Percentiles rank a stretch among this genome's conserved stretches.
These are phyloP conservation scores for Thaumatotibia leucotreta DNA, from an alignment of 1,140 invertebrate genomes.

Conservation along the genomic window DNA sequence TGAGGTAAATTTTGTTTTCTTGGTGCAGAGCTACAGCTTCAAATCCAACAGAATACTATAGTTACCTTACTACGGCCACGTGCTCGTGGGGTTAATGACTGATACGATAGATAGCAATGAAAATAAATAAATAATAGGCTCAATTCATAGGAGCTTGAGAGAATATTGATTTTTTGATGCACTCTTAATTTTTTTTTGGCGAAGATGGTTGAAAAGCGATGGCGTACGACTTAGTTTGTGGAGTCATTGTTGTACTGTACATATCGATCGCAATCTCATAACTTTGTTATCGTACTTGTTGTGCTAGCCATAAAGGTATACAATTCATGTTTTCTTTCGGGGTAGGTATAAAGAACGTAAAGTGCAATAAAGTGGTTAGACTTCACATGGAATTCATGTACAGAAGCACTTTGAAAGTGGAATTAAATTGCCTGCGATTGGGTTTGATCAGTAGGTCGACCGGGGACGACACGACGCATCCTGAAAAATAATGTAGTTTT, in stretches of 20 bases:
- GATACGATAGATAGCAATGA: conserved; percentile 66
- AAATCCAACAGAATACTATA: conserved; percentile 70
- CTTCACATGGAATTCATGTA: too few relatives aligned
- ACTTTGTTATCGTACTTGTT: too few relatives aligned
- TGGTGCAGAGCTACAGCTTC: conserved; percentile 72
- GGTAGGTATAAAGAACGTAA: too few relatives aligned
- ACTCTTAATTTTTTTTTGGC: background rate
- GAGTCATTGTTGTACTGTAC: background rate
- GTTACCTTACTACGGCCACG: conserved; percentile 57
- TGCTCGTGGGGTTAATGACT: conserved; percentile 69
- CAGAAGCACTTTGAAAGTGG: too few relatives aligned
- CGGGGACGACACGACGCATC: too few relatives aligned
- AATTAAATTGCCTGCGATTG: too few relatives aligned
- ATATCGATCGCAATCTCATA: too few relatives aligned
- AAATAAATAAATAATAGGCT: conserved; percentile 64
- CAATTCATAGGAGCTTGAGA: background rate
- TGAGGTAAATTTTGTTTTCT: conserved; percentile 70
- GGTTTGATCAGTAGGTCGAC: too few relatives aligned
- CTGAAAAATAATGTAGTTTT: too few relatives aligned
- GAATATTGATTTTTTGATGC: background rate
- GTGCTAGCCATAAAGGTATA: too few relatives aligned
- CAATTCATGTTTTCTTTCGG: too few relatives aligned
- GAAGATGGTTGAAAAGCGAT: background rate
- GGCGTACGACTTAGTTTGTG: background rate
- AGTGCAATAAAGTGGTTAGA: too few relatives aligned